Percentiles rank a stretch among this genome's conserved stretches.
phyloP scores from a whole-genome alignment of 1,140 invertebrate species.

The Leptopilina boulardi region DNA sequence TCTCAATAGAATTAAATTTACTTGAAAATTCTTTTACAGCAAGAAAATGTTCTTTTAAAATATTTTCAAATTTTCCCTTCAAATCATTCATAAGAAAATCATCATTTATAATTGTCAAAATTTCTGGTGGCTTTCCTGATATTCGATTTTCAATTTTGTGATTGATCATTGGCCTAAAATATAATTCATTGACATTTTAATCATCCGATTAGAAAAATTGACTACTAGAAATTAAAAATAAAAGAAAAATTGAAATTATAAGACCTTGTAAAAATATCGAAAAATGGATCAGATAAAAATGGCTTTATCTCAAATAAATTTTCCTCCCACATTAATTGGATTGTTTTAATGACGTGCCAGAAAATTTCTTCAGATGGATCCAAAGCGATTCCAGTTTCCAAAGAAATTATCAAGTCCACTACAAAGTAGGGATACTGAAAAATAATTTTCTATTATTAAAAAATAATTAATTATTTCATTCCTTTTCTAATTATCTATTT shows the following conservation, averaged over 20 bases:
- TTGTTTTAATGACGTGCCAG: conserved; percentile 73
- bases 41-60: conserved; percentile 79
- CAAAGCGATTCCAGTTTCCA: conserved; percentile 72
- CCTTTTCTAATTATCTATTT: no score
- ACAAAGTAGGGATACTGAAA: conserved; percentile 78
- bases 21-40: conserved; percentile 80
- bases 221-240: no score
- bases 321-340: conserved; percentile 79
- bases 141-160: conserved; percentile 82
- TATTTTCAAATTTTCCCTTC: conserved; percentile 75
- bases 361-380: conserved; percentile 78
- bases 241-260: no score
- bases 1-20: conserved; percentile 81
- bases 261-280: conserved; percentile 76
- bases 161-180: conserved; percentile 84
- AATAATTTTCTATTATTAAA: neutral
- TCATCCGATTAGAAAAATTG: no score
- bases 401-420: conserved; percentile 76
- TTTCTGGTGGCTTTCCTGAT: conserved; percentile 80
- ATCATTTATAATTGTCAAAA: conserved; percentile 80
- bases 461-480: no score
- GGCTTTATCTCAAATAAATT: conserved; percentile 77
- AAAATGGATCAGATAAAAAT: conserved; percentile 77
- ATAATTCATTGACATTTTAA: no score
- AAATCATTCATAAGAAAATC: conserved; percentile 79